A percentile compares a stretch with the other conserved stretches of the same genome.
Conservation (phyloP, 2,888 invertebrate species). For the Dasysyrphus albostriatus region DNA sequence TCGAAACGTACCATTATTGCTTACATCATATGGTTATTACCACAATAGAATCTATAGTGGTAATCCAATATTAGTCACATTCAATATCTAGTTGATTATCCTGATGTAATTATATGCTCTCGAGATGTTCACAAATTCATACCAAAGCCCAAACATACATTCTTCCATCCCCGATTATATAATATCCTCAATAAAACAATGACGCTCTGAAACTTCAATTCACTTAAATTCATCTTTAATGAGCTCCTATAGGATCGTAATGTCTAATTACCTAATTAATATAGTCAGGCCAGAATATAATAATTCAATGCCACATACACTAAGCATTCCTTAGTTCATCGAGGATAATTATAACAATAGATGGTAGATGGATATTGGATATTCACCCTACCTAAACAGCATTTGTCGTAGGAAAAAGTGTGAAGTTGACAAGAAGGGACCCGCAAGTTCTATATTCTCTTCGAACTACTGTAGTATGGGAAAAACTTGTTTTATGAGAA, state of each 20-base stretch:
- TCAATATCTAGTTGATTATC: conserved; percentile 23
- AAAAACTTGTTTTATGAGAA: conserved; percentile 6
- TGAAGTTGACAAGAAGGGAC: not conserved
- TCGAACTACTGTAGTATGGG: not conserved
- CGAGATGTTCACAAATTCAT: not conserved
- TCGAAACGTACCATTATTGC: not conserved
- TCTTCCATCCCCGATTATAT: not conserved
- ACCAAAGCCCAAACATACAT: not conserved
- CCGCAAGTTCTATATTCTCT: not conserved
- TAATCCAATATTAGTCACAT: conserved; percentile 4
- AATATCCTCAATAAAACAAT: conserved; percentile 35
- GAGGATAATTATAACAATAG: conserved; percentile 12
- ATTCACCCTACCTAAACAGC: conserved; percentile 9
- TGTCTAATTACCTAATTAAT: conserved; percentile 55
- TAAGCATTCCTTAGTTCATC: not conserved
- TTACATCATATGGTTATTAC: not conserved
- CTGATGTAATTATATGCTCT: not conserved
- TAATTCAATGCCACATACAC: conserved; percentile 18
- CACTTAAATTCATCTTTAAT: conserved; percentile 50
- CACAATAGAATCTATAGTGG: not conserved
- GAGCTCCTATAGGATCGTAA: conserved; percentile 37
- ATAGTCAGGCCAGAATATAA: not conserved
- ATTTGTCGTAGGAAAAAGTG: conserved; percentile 7
- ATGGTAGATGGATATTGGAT: conserved; percentile 15
- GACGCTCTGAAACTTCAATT: conserved; percentile 37